phyloP scores from a whole-genome alignment of 2,888 invertebrate genomes.

The Griposia aprilina region DNA sequence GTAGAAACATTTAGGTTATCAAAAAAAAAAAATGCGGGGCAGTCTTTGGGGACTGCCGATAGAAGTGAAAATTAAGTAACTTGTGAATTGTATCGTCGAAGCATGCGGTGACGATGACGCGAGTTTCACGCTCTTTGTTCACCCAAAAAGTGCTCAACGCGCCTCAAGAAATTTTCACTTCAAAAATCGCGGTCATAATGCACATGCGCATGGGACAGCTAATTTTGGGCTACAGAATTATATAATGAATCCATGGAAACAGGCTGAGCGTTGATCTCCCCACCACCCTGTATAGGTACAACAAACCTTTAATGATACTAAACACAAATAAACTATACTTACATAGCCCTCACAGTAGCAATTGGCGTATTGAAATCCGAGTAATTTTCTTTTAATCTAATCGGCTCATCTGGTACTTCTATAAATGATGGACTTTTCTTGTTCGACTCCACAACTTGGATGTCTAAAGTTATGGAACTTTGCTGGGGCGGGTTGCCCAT shows the following conservation, averaged over 20 bases:
- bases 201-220: no score
- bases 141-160: no score
- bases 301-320: not conserved
- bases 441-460: slow-evolving; percentile 96
- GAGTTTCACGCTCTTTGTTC: no score
- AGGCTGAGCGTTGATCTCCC: not conserved
- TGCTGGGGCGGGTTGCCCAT: slow-evolving; percentile 92
- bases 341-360: slow-evolving; percentile 93
- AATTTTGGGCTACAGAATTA: no score
- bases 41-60: no score
- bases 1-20: no score
- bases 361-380: slow-evolving; percentile 93
- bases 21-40: no score
- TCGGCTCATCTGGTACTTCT: slow-evolving; percentile 90
- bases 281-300: not conserved
- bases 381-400: slow-evolving; percentile 93
- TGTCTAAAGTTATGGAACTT: slow-evolving; percentile 94
- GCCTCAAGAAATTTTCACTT: no score
- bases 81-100: no score
- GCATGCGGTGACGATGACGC: no score
- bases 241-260: not conserved
- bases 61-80: no score
- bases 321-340: slow-evolving; percentile 79
- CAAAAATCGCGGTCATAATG: no score
- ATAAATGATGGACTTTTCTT: slow-evolving; percentile 95